Percentiles rank a stretch among this genome's conserved stretches.
These are phyloP conservation scores for Clarias pachynema DNA, from an alignment of 2,797 vertebrate genomes.

Conservation along the genomic window DNA sequence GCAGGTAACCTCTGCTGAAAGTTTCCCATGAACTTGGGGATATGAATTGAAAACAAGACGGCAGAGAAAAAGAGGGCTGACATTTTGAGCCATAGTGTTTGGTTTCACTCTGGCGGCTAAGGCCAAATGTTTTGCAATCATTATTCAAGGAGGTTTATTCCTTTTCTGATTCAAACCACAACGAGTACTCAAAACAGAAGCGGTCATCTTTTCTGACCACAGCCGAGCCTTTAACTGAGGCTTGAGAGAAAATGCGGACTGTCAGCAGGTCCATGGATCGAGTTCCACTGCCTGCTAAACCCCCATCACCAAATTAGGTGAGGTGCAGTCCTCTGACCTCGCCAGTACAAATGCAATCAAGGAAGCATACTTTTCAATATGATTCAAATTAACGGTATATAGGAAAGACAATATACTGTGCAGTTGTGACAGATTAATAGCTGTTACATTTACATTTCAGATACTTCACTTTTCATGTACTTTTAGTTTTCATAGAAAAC, in stretches of 20 bases:
- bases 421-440: not conserved
- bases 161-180: constrained; percentile 72
- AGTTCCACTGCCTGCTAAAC: constrained; percentile 69
- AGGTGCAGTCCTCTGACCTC: constrained; percentile 55
- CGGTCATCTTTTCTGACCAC: constrained; percentile 61
- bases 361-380: constrained; percentile 48
- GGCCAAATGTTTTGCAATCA: constrained; percentile 74
- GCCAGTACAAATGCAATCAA: constrained; percentile 52
- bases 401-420: constrained; percentile 11
- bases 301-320: constrained; percentile 69
- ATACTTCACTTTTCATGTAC: constrained; percentile 20
- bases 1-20: constrained; percentile 72
- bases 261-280: constrained; percentile 67
- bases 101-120: constrained; percentile 68
- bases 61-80: constrained; percentile 60
- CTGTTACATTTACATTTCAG: constrained; percentile 2
- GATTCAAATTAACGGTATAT: constrained; percentile 51
- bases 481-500: constrained; percentile 19
- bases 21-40: constrained; percentile 77
- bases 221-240: constrained; percentile 57
- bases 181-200: constrained; percentile 65
- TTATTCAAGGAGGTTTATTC: constrained; percentile 72
- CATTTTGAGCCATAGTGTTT: constrained; percentile 71
- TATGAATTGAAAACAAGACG: constrained; percentile 69
- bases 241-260: constrained; percentile 62